Conservation (phyloP, 2,888 invertebrate genomes). For the Hybos culiciformis region DNA sequence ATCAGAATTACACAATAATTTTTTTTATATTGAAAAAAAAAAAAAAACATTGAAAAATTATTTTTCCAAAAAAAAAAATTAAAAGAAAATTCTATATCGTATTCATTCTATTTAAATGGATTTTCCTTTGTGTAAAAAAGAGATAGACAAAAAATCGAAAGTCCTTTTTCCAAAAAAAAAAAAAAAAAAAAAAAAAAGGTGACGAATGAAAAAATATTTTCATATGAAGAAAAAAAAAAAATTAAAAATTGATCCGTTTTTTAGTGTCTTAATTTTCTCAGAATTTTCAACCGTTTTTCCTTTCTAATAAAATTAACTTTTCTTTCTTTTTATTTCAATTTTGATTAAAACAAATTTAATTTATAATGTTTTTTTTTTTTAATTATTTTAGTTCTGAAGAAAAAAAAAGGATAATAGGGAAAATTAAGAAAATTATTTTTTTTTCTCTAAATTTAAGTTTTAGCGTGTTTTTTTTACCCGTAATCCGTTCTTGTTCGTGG, state of each 20-base stretch:
- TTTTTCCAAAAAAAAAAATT: background rate
- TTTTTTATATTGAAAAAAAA: background rate
- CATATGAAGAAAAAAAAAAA: background rate
- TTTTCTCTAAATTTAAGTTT: background rate
- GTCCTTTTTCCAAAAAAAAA: slow-evolving; percentile 14
- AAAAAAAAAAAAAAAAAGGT: too few relatives aligned
- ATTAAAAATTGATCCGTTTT: slow-evolving; percentile 6
- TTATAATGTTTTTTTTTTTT: background rate
- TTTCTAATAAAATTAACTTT: slow-evolving; percentile 19
- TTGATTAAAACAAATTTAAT: slow-evolving; percentile 5
- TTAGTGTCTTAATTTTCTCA: slow-evolving; percentile 5
- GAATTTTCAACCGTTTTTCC: slow-evolving; percentile 2
- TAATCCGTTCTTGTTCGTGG: slow-evolving; percentile 37
- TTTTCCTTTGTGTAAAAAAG: slow-evolving; percentile 7
- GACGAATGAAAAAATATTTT: background rate
- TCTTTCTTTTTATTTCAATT: slow-evolving; percentile 21
- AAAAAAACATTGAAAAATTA: background rate
- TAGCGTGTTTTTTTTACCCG: slow-evolving; percentile 24
- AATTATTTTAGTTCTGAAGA: background rate
- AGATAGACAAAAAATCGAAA: slow-evolving; percentile 21
- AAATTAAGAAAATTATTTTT: background rate
- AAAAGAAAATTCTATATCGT: background rate
- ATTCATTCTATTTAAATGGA: background rate
- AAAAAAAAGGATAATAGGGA: background rate
- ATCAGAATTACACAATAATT: background rate